Evolutionary conservation across 2,113 vertebrate genomes (phyloP).

Genomic region (Agelaius phoeniceus): DNA sequence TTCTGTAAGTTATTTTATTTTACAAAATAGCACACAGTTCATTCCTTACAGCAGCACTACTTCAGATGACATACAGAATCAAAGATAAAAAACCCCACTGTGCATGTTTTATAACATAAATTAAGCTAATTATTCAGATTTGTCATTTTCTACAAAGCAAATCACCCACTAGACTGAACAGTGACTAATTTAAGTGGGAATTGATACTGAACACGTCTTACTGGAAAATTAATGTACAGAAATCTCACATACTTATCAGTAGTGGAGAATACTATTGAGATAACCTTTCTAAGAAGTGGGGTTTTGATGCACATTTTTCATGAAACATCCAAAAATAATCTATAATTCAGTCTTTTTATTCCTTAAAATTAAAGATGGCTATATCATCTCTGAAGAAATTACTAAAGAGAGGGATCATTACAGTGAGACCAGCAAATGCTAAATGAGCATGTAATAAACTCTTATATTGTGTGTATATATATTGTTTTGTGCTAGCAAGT

Average conservation of each 20-base stretch:
- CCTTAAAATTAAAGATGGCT: background rate
- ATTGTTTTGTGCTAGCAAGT: background rate
- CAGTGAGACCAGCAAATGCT: background rate
- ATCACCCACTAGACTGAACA: background rate
- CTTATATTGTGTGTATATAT: background rate
- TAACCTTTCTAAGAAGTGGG: background rate
- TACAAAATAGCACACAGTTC: background rate
- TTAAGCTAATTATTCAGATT: background rate
- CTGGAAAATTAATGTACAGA: background rate
- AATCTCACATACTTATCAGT: background rate
- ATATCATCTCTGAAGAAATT: background rate
- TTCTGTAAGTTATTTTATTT: background rate
- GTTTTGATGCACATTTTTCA: background rate
- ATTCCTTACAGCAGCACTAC: background rate
- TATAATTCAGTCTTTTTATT: background rate
- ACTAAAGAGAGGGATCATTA: background rate
- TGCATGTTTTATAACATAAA: background rate
- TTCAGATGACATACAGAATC: background rate
- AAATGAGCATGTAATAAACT: background rate
- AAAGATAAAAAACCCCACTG: background rate
- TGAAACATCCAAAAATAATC: background rate
- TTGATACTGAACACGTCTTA: background rate
- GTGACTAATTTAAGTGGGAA: conserved; percentile 14
- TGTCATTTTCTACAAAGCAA: background rate
- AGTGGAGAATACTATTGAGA: background rate